These are phyloP conservation scores for Megaceryle torquata DNA, from an alignment of 2,113 vertebrate species.

Conservation along the genomic window DNA sequence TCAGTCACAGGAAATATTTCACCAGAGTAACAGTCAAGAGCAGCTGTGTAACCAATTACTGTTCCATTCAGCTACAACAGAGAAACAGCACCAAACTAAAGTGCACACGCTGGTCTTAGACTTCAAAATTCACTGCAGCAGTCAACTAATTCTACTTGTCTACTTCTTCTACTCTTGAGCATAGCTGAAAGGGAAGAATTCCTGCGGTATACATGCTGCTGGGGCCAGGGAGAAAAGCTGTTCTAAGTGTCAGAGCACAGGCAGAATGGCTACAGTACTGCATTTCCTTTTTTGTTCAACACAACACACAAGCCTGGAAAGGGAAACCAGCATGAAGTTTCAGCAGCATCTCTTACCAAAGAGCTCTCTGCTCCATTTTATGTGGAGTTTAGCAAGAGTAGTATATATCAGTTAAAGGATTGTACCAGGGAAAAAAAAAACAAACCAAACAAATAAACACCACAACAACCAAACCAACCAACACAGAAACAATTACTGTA, in stretches of 20 bases:
- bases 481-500: background rate
- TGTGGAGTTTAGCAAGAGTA: background rate
- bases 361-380: background rate
- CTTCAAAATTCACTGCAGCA: background rate
- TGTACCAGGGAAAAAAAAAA: background rate
- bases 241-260: constrained; percentile 11
- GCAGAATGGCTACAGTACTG: background rate
- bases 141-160: background rate
- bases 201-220: background rate
- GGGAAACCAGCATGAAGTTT: background rate
- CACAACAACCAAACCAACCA: accelerated
- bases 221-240: constrained; percentile 8
- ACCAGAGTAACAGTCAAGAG: background rate
- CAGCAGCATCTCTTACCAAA: background rate
- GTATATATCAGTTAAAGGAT: background rate
- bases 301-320: background rate
- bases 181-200: background rate
- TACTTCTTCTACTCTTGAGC: background rate
- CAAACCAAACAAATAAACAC: background rate
- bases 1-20: constrained; percentile 18
- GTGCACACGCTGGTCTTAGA: background rate
- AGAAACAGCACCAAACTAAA: background rate
- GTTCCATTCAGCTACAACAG: background rate
- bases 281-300: constrained; percentile 55
- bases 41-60: background rate